Conservation (phyloP, 2,113 vertebrate genomes). For the Eurypyga helias region DNA sequence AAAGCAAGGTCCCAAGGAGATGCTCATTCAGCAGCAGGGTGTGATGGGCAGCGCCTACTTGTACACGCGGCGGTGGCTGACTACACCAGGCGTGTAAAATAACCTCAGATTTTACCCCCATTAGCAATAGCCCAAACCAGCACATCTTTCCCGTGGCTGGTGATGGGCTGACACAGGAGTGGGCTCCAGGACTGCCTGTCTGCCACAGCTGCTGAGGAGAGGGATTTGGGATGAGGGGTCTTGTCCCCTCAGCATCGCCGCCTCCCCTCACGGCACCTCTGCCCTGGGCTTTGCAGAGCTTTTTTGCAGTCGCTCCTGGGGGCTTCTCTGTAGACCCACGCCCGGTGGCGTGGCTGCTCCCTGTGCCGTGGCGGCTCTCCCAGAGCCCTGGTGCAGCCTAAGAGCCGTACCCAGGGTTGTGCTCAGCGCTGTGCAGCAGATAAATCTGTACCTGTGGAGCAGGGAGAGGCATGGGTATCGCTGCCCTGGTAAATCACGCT, state of each 20-base stretch:
- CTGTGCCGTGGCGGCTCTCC: neutral
- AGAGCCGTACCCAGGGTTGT: neutral
- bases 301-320: neutral
- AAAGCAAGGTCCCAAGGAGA: neutral
- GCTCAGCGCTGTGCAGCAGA: neutral
- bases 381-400: fast-evolving
- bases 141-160: fast-evolving
- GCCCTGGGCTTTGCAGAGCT: neutral
- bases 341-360: fast-evolving
- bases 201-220: neutral
- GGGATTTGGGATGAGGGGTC: no score
- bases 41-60: neutral
- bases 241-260: neutral
- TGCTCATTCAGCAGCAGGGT: neutral
- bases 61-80: neutral
- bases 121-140: neutral
- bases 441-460: neutral
- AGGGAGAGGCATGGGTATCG: neutral
- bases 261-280: fast-evolving
- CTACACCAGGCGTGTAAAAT: neutral
- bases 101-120: neutral
- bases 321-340: neutral
- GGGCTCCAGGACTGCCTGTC: neutral
- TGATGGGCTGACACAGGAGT: neutral
- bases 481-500: slow-evolving; percentile 2